These are phyloP conservation scores for Chrosomus eos DNA, from an alignment of 2,797 vertebrate species.

Conservation along the genomic window DNA sequence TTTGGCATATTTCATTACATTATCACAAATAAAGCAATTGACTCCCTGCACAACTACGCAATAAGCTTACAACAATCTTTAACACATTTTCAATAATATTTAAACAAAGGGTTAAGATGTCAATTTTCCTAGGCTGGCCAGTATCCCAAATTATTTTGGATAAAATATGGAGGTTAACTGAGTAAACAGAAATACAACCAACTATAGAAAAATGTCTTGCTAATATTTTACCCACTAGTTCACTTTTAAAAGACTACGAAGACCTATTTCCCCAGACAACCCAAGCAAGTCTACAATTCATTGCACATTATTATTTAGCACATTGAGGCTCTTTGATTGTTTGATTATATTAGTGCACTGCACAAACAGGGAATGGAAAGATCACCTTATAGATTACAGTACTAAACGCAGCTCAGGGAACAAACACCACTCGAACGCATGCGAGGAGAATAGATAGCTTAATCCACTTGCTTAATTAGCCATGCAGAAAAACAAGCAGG, in stretches of 20 bases:
- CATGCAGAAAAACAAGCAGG: constrained; percentile 8
- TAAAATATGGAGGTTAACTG: neutral
- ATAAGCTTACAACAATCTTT: too few species aligned
- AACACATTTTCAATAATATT: too few species aligned
- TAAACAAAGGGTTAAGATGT: too few species aligned
- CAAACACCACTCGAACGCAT: neutral
- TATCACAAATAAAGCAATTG: too few species aligned
- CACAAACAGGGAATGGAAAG: constrained; percentile 10
- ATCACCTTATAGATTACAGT: constrained; percentile 22
- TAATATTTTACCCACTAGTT: neutral
- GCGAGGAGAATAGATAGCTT: constrained; percentile 16
- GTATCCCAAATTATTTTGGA: neutral
- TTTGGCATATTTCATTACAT: too few species aligned
- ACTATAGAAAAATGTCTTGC: neutral
- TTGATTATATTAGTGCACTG: constrained; percentile 11
- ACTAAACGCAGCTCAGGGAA: neutral
- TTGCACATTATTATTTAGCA: constrained; percentile 11
- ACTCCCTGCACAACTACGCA: too few species aligned
- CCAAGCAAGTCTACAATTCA: neutral
- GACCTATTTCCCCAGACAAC: constrained; percentile 8
- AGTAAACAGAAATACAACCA: neutral
- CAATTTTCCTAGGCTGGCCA: neutral
- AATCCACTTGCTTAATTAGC: constrained; percentile 17
- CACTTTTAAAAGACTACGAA: neutral
- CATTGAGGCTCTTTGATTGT: constrained; percentile 2